Conservation (phyloP, 1,140 invertebrate species). For the Scaptodrosophila lebanonensis region DNA sequence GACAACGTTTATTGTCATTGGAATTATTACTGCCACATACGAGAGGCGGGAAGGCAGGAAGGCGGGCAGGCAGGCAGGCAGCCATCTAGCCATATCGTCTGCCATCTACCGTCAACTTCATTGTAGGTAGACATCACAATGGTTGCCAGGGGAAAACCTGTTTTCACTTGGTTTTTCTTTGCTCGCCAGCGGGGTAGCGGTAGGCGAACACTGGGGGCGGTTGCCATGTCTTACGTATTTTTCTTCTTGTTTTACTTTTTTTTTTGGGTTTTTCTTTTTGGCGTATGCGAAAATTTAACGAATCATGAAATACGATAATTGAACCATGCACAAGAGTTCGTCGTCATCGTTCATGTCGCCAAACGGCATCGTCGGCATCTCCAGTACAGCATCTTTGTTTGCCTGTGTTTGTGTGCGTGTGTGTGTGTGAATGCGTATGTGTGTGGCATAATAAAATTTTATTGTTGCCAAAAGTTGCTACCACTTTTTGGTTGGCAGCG, state of each 20-base stretch:
- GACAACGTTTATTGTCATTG: slow-evolving; percentile 74
- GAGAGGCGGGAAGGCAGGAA: slow-evolving; percentile 18
- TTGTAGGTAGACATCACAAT: slow-evolving; percentile 66
- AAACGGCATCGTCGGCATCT: slow-evolving; percentile 36
- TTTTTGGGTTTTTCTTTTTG: slow-evolving; percentile 38
- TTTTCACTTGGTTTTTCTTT: slow-evolving; percentile 58
- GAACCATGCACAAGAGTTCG: slow-evolving; percentile 73
- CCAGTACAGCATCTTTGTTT: slow-evolving; percentile 38
- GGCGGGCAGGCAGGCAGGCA: slow-evolving; percentile 25
- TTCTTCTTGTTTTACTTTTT: too few species aligned
- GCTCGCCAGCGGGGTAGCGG: slow-evolving; percentile 2
- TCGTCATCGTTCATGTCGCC: slow-evolving; percentile 32
- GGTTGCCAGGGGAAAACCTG: slow-evolving; percentile 67
- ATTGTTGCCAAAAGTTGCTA: slow-evolving; percentile 72
- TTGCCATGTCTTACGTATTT: slow-evolving; percentile 58
- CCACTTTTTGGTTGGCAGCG: slow-evolving; percentile 55
- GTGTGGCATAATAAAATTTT: slow-evolving; percentile 75
- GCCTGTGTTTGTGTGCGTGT: slow-evolving; percentile 16
- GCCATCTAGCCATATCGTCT: slow-evolving; percentile 25
- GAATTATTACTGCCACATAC: slow-evolving; percentile 69
- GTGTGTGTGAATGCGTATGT: slow-evolving; percentile 38
- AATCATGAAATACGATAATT: slow-evolving; percentile 76
- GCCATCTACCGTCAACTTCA: slow-evolving; percentile 21
- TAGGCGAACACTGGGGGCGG: not conserved
- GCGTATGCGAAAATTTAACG: slow-evolving; percentile 74